Base-by-base conservation (phyloP, 2,888 invertebrate species). In the Cataglyphis altisquamis region DNA sequence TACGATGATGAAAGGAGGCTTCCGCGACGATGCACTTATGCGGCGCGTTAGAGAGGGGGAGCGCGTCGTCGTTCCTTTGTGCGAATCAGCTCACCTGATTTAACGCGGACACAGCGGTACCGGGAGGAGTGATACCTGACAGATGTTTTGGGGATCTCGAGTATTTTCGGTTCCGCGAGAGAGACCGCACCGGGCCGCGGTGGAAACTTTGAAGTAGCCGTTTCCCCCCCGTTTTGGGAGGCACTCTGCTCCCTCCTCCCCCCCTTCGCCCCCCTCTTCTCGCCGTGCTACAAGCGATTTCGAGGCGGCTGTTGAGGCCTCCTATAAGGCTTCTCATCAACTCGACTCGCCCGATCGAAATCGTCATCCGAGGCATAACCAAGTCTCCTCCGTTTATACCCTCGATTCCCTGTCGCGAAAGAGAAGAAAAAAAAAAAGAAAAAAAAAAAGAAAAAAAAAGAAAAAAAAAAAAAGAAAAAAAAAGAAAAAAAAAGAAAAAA, bases 91-190 rank as follows among this genome's bases (percentile, higher is more conserved):
- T 92, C 94, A 94, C 93, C 93, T 94, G 94, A 94, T 94, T 94
- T 93, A 93, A 93, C 94, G 91, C 92, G 92, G 90, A 94, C 90
- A 90, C 55, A 87, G 86, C 66, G 72, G 75, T 84, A 73, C 84
- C 82, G 82, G 90, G 89, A 92, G 92, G 94, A 93, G 94, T 93
- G 94, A 94, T 93, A 94, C 93, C 92, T 91, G 94, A 94, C 94
- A 94, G 94, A 94, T 94, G 94, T 93, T 94, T 91, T 87, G 84
- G 89, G 89, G 88, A 89, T 91, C 89, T 92, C 89, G 86, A 91
- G 92, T 91, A 90, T 90, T 88, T 88, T 91, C 80, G 87, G 89
- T 91, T 92, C 90, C 90, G 90, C 92, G 89, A 91, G 90, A 91
- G 89, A 92, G 90, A 91, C 90, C 91, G 91, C 91, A 90, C 89